A percentile compares a stretch with the other conserved stretches of the same genome.
Conservation (phyloP, 2,888 invertebrate species). For the Troides oblongomaculatus region DNA sequence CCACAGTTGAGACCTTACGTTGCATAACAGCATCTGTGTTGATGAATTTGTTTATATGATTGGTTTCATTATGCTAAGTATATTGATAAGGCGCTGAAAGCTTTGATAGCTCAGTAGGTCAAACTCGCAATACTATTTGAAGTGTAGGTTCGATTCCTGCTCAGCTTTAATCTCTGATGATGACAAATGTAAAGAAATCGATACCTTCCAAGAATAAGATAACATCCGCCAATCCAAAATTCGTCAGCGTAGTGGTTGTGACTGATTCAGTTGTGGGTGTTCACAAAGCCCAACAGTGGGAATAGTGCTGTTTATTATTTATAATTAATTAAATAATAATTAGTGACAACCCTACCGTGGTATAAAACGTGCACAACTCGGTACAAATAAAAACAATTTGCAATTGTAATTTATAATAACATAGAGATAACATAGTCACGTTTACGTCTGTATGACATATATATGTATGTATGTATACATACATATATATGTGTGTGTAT, state of each 20-base stretch:
- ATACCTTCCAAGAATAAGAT: no score
- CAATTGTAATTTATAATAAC: conserved; percentile 28
- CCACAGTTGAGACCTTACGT: conserved; percentile 9
- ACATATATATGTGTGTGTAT: conserved; percentile 19
- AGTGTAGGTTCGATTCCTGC: no score
- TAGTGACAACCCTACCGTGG: conserved; percentile 13
- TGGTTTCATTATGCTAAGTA: neutral
- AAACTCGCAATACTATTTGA: no score
- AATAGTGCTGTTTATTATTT: neutral
- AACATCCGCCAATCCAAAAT: no score
- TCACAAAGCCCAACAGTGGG: no score
- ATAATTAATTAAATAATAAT: neutral
- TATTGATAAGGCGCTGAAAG: no score
- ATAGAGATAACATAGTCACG: conserved; percentile 28
- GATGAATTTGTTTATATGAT: neutral
- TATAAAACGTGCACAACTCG: neutral
- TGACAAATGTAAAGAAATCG: no score
- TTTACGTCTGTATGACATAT: conserved; percentile 27
- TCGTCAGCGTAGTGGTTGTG: no score
- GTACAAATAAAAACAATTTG: conserved; percentile 26
- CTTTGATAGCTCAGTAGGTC: no score
- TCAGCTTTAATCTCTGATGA: no score
- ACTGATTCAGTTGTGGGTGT: no score
- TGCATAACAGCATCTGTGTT: conserved; percentile 15
- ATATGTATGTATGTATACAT: no score